phyloP scores from a whole-genome alignment of 2,113 vertebrate genomes.

The Calonectris borealis region DNA sequence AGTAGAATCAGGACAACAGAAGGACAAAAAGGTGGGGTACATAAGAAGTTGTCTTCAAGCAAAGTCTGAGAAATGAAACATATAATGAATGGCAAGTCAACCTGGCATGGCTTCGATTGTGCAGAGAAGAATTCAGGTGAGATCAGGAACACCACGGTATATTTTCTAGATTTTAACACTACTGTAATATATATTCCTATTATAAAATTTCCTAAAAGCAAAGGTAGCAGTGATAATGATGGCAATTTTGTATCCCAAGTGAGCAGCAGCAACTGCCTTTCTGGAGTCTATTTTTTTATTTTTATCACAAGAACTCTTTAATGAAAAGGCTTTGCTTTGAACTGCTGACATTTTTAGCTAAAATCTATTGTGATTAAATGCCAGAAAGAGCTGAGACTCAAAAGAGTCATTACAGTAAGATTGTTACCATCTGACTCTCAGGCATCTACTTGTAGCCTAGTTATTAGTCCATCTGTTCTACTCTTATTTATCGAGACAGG shows the following conservation, averaged over 20 bases:
- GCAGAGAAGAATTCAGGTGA: neutral
- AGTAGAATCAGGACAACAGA: neutral
- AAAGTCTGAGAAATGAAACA: neutral
- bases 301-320: neutral
- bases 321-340: slow-evolving; percentile 24
- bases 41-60: neutral
- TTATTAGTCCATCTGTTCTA: neutral
- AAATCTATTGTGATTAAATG: slow-evolving; percentile 13
- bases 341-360: neutral
- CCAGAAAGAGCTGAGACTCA: neutral
- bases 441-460: neutral
- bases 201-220: neutral
- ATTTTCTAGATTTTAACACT: neutral
- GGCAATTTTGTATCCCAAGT: neutral
- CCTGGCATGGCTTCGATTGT: neutral
- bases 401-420: neutral
- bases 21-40: neutral
- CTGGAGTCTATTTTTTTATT: neutral
- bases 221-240: neutral
- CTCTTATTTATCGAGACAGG: neutral
- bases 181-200: neutral
- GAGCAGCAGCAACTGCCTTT: neutral
- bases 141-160: neutral
- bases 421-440: neutral
- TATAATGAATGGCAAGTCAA: neutral